A percentile compares a stretch with the other conserved stretches of the same genome.
phyloP scores from a whole-genome alignment of 2,797 vertebrate genomes.

The Halcyon leucocephala region DNA sequence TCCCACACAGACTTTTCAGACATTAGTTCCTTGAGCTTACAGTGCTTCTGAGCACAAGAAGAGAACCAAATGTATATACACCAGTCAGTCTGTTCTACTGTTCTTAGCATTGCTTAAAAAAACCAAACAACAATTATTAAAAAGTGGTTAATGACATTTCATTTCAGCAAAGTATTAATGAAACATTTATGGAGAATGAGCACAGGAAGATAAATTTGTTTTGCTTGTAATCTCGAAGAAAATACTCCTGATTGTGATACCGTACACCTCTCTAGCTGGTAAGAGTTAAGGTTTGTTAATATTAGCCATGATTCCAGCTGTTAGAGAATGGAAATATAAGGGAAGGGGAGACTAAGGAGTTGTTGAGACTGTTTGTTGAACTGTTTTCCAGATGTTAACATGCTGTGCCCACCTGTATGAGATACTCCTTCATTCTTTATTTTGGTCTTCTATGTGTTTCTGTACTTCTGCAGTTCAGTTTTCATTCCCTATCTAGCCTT shows the following conservation, averaged over 20 bases:
- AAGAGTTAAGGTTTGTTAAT: conserved; percentile 3
- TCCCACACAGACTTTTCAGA: neutral
- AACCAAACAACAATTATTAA: neutral
- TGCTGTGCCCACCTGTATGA: neutral
- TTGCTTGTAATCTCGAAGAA: neutral
- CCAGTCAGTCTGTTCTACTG: neutral
- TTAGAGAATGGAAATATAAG: neutral
- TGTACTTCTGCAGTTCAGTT: neutral
- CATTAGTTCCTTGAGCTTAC: neutral
- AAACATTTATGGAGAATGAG: neutral
- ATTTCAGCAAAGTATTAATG: neutral
- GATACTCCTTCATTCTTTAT: neutral
- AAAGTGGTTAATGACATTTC: neutral
- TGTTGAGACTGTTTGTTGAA: neutral
- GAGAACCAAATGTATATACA: neutral
- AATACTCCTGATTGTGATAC: neutral
- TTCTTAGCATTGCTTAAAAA: neutral
- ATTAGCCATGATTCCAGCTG: neutral
- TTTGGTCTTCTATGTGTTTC: neutral
- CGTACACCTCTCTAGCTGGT: neutral
- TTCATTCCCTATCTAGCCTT: neutral
- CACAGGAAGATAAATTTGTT: neutral
- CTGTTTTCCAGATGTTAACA: neutral
- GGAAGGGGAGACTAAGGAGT: neutral
- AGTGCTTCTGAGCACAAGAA: neutral